These are phyloP conservation scores for Patiria pectinifera DNA, from an alignment of 53 echinoderm and acorn worm genomes.

Conservation along the genomic window DNA sequence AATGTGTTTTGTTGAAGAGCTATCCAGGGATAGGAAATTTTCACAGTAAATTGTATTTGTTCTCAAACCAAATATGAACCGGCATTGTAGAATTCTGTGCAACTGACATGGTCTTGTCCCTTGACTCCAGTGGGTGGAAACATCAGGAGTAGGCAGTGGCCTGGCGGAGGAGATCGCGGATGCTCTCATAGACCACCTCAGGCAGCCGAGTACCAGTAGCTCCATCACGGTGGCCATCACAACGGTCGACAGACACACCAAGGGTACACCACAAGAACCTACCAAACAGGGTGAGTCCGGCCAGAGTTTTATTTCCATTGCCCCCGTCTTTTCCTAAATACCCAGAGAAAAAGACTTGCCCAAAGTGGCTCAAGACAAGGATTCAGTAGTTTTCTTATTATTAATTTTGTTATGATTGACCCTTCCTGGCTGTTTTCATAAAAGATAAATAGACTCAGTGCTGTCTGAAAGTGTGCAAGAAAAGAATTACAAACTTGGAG, in stretches of 20 bases:
- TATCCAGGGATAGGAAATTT: too few relatives aligned
- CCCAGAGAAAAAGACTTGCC: too few relatives aligned
- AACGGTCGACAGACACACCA: conserved; percentile 59
- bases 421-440: too few relatives aligned
- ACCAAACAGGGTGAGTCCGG: conserved; percentile 45
- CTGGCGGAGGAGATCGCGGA: conserved; percentile 57
- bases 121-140: conserved; percentile 38
- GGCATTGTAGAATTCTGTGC: background rate
- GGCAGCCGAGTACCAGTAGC: conserved; percentile 41
- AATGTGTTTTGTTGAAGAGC: too few relatives aligned
- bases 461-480: too few relatives aligned
- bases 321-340: background rate
- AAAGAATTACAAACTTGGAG: too few relatives aligned
- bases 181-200: conserved; percentile 40
- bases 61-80: background rate
- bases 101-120: conserved; percentile 9
- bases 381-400: too few relatives aligned
- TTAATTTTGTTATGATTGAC: too few relatives aligned
- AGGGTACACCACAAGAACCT: background rate
- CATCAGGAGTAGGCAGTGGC: conserved; percentile 8
- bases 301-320: too few relatives aligned
- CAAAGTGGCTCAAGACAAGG: too few relatives aligned
- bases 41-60: background rate
- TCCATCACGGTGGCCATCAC: conserved; percentile 64
- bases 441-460: too few relatives aligned